A percentile compares a stretch with the other conserved stretches of the same genome.
These are phyloP conservation scores for Trachymyrmex septentrionalis DNA, from an alignment of 1,140 invertebrate genomes.

Conservation along the genomic window DNA sequence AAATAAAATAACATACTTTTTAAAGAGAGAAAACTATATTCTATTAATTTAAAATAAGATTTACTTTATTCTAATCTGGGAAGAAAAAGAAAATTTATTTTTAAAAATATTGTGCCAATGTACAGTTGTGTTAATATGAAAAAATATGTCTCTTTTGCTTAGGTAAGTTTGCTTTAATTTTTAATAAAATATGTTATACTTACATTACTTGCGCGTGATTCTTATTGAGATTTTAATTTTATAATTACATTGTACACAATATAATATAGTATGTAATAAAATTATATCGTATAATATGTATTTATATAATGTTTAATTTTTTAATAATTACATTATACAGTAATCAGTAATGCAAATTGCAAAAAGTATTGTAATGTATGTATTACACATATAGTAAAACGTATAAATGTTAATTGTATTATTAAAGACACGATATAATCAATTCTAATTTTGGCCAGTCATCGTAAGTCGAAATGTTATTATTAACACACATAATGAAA, in stretches of 20 bases:
- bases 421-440: slow-evolving; percentile 30
- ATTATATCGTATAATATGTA: too few relatives aligned
- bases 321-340: too few relatives aligned
- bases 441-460: slow-evolving; percentile 43
- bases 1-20: not conserved
- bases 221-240: not conserved
- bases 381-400: not conserved
- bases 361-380: not conserved
- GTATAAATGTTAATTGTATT: not conserved
- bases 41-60: slow-evolving; percentile 21
- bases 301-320: too few relatives aligned
- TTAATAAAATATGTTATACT: not conserved
- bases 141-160: not conserved
- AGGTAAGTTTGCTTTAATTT: not conserved
- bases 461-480: slow-evolving; percentile 40
- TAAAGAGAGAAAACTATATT: not conserved
- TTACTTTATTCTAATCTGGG: slow-evolving; percentile 34
- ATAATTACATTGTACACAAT: not conserved
- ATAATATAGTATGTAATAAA: not conserved
- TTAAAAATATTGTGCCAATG: not conserved
- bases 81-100: slow-evolving; percentile 14
- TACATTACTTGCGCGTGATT: not conserved
- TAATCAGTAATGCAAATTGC: not conserved
- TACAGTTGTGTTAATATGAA: not conserved
- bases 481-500: slow-evolving; percentile 51